Evolutionary conservation across 53 echinoderm and acorn worm species (phyloP), one percentile per base, ranked within the genome.

Genomic region (Echinometra lucunter): DNA sequence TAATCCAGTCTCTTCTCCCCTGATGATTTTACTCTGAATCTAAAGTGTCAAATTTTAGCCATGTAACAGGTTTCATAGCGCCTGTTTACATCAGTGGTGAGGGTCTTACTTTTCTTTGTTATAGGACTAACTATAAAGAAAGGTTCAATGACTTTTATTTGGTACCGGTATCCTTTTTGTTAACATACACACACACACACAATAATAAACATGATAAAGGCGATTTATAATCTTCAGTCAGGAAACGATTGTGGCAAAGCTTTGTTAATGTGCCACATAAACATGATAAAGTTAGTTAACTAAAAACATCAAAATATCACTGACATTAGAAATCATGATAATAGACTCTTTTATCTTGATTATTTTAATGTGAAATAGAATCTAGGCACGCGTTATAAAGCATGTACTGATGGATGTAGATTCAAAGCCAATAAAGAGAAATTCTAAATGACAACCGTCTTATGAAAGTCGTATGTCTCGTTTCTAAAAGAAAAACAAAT

Each of bases 21-120:
- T n/a, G 49, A 25, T 85, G 85, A 85, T 1, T n/a, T 85, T 53
- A 53, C 28, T 27, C n/a, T 21, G 45, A 85, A 49, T 85, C 49
- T 85, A 47, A 47, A 49, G 44, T 81, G 85, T 85, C 85, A 85
- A 85, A 85, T 85, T 85, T 49, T 85, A 45, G n/a, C 49, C 49
- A 85, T 85, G 85, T 85, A 85, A 85, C 85, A 85, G 85, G 85
- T 85, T 85, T 85, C 49, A 28, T 85, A 27, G 25, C n/a, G 85
- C 49, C 85, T 85, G 85, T 85, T 85, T 85, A 28, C 47, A 85
- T 85, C 85, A 40, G 44, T 42, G 15, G 85, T 7, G 21, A 53
- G 85, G n/a, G 13, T 49, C 30, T 9, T 49, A 85, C 27, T n/a
- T 85, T 2, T 85, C 49, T 47, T 30, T 25, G 42, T 85, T 45